A percentile compares a stretch with the other conserved stretches of the same genome.
phyloP scores from a whole-genome alignment of 2,888 invertebrate species.

The Cryptophagus acutangulus region DNA sequence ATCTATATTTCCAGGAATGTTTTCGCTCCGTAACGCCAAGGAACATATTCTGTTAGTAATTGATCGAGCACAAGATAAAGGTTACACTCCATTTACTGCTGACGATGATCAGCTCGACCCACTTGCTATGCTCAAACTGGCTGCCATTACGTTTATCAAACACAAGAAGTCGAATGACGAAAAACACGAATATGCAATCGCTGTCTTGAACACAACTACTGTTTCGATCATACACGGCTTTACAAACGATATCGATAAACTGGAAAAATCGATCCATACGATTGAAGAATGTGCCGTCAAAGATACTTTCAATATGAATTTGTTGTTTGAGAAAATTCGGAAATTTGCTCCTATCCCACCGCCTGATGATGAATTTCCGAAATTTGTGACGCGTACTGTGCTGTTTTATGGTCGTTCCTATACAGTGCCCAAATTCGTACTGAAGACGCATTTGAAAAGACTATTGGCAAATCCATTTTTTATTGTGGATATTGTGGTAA shows the following conservation, averaged over 20 bases:
- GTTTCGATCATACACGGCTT: neutral
- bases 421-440: neutral
- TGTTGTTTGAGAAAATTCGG: neutral
- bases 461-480: neutral
- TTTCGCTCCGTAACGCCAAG: too few relatives aligned
- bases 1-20: too few relatives aligned
- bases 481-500: neutral
- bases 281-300: neutral
- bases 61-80: neutral
- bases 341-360: neutral
- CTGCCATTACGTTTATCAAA: neutral
- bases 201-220: neutral
- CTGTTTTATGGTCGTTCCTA: slow-evolving; percentile 1
- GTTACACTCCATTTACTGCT: neutral
- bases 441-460: neutral
- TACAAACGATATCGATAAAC: neutral
- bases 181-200: neutral
- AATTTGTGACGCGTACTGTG: neutral
- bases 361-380: neutral
- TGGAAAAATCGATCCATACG: neutral
- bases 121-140: neutral
- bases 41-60: too few relatives aligned
- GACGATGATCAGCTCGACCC: neutral
- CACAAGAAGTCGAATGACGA: neutral
- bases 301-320: neutral